Percentiles rank a stretch among this genome's conserved stretches.
Conservation (phyloP, 2,113 vertebrate genomes). For the Syngnathus typhle region DNA sequence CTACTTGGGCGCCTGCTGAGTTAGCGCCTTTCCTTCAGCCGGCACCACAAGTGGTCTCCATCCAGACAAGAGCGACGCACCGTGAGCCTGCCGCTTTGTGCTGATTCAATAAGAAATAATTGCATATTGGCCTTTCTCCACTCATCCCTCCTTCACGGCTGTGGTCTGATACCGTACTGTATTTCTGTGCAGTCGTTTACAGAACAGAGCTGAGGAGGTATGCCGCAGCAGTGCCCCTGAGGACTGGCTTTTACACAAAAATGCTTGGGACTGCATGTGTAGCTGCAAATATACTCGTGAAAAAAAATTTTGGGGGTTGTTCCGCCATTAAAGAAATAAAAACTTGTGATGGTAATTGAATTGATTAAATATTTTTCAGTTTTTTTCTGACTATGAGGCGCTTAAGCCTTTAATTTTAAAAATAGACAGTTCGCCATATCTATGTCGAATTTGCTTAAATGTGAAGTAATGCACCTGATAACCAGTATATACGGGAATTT, state of each 20-base stretch:
- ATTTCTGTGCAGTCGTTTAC: slow-evolving; percentile 29
- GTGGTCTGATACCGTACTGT: slow-evolving; percentile 30
- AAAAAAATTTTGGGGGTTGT: neutral
- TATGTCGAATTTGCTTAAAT: too few species aligned
- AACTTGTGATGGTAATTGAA: neutral
- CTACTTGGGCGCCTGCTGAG: slow-evolving; percentile 42
- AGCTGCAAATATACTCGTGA: neutral
- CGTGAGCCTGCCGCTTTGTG: slow-evolving; percentile 52
- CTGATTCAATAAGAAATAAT: slow-evolving; percentile 69
- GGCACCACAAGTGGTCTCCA: slow-evolving; percentile 55
- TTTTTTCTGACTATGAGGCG: too few species aligned
- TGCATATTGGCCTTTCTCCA: slow-evolving; percentile 49
- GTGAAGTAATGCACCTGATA: too few species aligned
- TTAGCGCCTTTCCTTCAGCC: slow-evolving; percentile 41
- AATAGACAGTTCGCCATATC: too few species aligned
- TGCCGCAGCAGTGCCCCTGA: slow-evolving; percentile 14
- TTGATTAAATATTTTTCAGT: too few species aligned
- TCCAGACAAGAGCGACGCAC: slow-evolving; percentile 40
- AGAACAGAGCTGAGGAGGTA: slow-evolving; percentile 15
- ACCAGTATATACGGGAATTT: too few species aligned
- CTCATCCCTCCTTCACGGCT: slow-evolving; percentile 22
- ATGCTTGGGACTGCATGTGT: neutral
- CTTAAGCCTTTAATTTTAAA: too few species aligned
- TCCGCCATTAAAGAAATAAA: neutral
- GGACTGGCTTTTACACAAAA: slow-evolving; percentile 5